phyloP scores from a whole-genome alignment of 2,113 vertebrate species.

The Percopsis transmontana region DNA sequence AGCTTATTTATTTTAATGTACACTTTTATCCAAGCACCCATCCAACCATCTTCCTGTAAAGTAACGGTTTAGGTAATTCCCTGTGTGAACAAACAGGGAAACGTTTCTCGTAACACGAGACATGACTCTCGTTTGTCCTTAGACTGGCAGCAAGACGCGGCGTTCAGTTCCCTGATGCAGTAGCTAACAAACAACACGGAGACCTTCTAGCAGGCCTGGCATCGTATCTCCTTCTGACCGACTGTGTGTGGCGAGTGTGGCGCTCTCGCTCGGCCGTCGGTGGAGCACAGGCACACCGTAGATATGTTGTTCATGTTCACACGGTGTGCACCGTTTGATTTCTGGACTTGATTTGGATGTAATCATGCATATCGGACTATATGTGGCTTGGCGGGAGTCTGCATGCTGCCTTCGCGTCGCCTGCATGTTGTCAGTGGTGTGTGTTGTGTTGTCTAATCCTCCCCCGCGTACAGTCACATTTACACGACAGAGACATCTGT shows the following conservation, averaged over 20 bases:
- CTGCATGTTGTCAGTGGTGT: too few species aligned
- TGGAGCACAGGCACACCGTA: neutral
- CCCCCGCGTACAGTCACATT: too few species aligned
- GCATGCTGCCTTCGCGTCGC: too few species aligned
- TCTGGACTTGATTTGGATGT: neutral
- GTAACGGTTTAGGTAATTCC: slow-evolving; percentile 12
- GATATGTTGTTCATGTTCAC: slow-evolving; percentile 32
- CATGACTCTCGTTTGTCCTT: neutral
- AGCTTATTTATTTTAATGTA: neutral
- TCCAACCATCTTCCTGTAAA: neutral
- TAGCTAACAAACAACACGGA: neutral
- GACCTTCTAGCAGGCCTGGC: neutral
- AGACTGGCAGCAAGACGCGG: neutral
- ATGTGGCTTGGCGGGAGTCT: too few species aligned
- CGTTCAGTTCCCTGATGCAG: neutral
- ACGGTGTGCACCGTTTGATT: slow-evolving; percentile 1
- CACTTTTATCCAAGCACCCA: neutral
- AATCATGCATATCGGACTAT: too few species aligned
- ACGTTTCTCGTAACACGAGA: slow-evolving; percentile 1
- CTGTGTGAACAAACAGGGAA: neutral
- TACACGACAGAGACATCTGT: too few species aligned
- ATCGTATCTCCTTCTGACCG: neutral
- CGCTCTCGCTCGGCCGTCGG: too few species aligned
- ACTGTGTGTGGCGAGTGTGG: too few species aligned
- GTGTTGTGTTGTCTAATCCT: too few species aligned